Evolutionary conservation across 2,888 invertebrate species (phyloP), one percentile per base, ranked within the genome.

Genomic region (Sphecodes monilicornis): DNA sequence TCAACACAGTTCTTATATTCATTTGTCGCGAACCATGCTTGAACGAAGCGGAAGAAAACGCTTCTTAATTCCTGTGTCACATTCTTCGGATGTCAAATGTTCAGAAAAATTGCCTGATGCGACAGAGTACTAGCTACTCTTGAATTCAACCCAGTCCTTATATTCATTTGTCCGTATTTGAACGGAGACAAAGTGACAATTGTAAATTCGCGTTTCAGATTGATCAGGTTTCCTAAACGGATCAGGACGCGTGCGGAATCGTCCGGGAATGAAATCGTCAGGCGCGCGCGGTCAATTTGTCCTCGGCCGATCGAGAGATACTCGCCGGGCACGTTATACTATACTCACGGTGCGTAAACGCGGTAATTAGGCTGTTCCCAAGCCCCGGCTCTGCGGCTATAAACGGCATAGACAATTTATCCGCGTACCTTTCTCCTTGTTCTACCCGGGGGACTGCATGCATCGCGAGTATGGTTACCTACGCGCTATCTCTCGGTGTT

Each of bases 401-500:
- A 83, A 88, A 84, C 86, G 82, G 88, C 84, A 78, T 73, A 76
- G 84, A 76, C 88, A 84, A 88, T 88, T 88, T 88, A 88, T 88
- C 80, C 84, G 84, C 80, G 80, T 82, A 86, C 88, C 88, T 88
- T 88, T 88, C 88, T 88, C 88, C 86, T 86, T 88, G 88, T 86
- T 77, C 77, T 64, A 74, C 78, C 46, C 50, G 75, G 76, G 80
- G 74, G 50, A 69, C 81, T 73, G 76, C 72, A 86, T 77, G 72
- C 76, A 71, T 86, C 82, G 50, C 81, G 66, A 66, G 66, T n/a
- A 29, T 29, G 10, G 32, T 78, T 85, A 81, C 78, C 81, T 74
- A 78, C 80, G 82, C 64, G 64, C 76, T 85, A 85, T 85, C 85
- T 78, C 80, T 64, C 50, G 50, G 50, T 50, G 78, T 77, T 82